Conservation (phyloP, 2,797 vertebrate species). For the Falco peregrinus region DNA sequence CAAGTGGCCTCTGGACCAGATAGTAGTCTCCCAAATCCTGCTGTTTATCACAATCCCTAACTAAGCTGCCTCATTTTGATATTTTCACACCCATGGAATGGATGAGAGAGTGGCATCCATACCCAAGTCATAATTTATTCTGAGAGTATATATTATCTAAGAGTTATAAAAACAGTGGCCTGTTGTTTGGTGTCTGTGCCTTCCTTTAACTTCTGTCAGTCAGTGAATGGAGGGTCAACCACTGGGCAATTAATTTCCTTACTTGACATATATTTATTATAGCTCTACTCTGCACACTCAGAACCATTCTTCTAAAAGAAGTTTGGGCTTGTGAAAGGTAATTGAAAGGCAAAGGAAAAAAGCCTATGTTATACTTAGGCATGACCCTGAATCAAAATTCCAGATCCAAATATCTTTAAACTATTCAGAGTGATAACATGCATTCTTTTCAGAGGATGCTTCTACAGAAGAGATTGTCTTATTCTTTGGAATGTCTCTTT, state of each 20-base stretch:
- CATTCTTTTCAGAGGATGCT: background rate
- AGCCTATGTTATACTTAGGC: background rate
- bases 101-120: background rate
- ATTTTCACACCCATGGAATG: background rate
- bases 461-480: background rate
- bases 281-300: background rate
- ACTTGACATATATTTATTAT: background rate
- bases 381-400: background rate
- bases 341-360: background rate
- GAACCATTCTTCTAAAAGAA: background rate
- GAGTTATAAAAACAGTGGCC: background rate
- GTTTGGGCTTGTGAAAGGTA: background rate
- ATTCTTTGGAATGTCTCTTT: background rate
- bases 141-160: background rate
- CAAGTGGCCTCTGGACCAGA: background rate
- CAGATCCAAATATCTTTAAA: background rate
- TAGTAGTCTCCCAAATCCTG: background rate
- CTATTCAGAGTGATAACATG: background rate
- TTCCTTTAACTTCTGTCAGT: slow-evolving; percentile 1
- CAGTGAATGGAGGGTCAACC: background rate
- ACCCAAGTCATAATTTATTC: background rate
- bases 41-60: background rate
- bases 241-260: background rate
- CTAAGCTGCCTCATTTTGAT: background rate
- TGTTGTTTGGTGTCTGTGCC: background rate